Conservation (phyloP, 2,113 vertebrate genomes). For the Phasianus colchicus region DNA sequence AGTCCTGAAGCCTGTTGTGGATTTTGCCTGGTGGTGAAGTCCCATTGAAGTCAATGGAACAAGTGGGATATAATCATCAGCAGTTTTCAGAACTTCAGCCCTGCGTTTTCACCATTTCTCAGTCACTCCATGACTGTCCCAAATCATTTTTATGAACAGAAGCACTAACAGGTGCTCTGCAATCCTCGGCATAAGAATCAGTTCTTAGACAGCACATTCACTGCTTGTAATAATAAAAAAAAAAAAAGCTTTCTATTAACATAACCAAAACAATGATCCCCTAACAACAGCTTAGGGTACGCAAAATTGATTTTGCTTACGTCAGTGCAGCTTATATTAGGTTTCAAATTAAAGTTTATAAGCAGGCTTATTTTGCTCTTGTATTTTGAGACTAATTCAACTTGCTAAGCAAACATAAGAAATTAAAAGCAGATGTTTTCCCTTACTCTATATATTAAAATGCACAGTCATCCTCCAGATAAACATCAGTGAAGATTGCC, state of each 20-base stretch:
- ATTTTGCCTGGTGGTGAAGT: background rate
- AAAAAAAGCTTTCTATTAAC: background rate
- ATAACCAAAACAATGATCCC: background rate
- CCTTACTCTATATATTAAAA: background rate
- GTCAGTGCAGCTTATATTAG: background rate
- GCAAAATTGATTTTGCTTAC: background rate
- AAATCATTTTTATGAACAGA: background rate
- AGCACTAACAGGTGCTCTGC: background rate
- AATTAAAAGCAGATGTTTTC: background rate
- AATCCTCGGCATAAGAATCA: background rate
- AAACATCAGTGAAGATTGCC: background rate
- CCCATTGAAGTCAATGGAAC: background rate
- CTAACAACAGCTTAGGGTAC: background rate
- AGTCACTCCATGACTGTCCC: background rate
- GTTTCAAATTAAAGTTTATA: background rate
- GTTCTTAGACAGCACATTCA: background rate
- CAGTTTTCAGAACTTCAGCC: background rate
- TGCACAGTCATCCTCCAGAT: background rate
- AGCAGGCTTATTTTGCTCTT: background rate
- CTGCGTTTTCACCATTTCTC: background rate
- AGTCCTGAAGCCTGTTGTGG: background rate
- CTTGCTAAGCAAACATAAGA: background rate
- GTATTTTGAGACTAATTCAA: background rate
- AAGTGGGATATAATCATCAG: background rate
- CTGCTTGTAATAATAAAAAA: background rate